Evolutionary conservation across 2,888 invertebrate species (phyloP), one percentile per base, ranked within the genome.

Genomic region (Tenodera sinensis): DNA sequence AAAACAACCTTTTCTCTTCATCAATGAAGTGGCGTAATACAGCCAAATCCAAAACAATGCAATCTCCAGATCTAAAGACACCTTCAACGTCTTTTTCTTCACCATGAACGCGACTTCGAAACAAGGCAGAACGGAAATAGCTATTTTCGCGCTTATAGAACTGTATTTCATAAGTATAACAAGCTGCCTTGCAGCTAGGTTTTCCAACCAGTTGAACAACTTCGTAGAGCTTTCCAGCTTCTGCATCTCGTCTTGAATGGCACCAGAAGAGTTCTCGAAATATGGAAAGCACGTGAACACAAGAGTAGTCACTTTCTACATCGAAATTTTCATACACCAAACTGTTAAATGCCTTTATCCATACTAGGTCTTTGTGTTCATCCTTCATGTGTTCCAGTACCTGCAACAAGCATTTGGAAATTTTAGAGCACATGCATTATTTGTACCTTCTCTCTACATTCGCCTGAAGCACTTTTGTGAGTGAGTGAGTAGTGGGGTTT

Each of bases 321-420:
- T 86, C 86, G 81, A 86, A 86, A 28, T 86, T 86, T 0, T 86
- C 86, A 28, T 81, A 86, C 28, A 86, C 28, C 0, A 86, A 28
- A n/a, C 86, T 86, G 28, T 86, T 86, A 25, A 71, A 86, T n/a
- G 86, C 27, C 81, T 86, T 86, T 47, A 86, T 28, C 86, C 86
- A 86, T 27, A 86, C 86, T 81, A 86, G 30, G 12, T 86, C 86
- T 47, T 86, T 86, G 25, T 86, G 86, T 54, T 86, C 86, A 28
- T 86, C 86, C 30, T 86, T 86, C 86, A 86, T 86, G 30, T 86
- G 86, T 86, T 86, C 86, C 81, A 86, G n/a, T 28, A 86, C 25
- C 86, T 86, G 81, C 54, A 86, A 86, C 30, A 84, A 30, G 54
- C 8, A 71, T 71, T 7, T 4, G 12, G 12, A 12, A 42, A 42